Percentiles rank a stretch among this genome's conserved stretches.
Evolutionary conservation across 2,888 invertebrate species (phyloP).

Genomic region (Congeria kusceri): DNA sequence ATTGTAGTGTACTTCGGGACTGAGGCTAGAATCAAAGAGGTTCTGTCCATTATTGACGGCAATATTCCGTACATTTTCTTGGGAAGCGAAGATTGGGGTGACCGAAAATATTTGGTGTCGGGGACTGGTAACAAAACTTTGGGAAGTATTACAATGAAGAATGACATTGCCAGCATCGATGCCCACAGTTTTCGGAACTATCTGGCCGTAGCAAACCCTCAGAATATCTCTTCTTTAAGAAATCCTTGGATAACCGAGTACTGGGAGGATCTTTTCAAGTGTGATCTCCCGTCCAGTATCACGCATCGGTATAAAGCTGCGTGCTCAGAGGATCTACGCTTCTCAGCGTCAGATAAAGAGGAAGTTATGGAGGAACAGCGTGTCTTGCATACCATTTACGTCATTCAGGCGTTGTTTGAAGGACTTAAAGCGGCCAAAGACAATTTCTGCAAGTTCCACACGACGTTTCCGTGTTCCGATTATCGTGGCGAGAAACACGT

Average conservation of each 20-base stretch:
- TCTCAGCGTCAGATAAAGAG: slow-evolving; percentile 46
- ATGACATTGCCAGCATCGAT: slow-evolving; percentile 49
- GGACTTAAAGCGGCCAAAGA: slow-evolving; percentile 67
- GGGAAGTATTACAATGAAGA: slow-evolving; percentile 74
- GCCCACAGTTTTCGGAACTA: slow-evolving; percentile 47
- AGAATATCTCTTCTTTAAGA: slow-evolving; percentile 23
- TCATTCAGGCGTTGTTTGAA: slow-evolving; percentile 73
- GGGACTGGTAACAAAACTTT: slow-evolving; percentile 60
- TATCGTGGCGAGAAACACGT: slow-evolving; percentile 45
- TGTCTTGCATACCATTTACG: slow-evolving; percentile 74
- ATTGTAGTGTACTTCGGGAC: slow-evolving; percentile 81
- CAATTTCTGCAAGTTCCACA: slow-evolving; percentile 64
- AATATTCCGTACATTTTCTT: slow-evolving; percentile 72
- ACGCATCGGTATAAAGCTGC: slow-evolving; percentile 55
- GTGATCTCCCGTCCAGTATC: slow-evolving; percentile 73
- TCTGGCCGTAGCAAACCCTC: slow-evolving; percentile 49
- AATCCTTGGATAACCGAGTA: slow-evolving; percentile 80
- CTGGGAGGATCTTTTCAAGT: slow-evolving; percentile 76
- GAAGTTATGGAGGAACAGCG: slow-evolving; percentile 69
- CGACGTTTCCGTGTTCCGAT: slow-evolving; percentile 68
- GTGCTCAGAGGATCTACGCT: slow-evolving; percentile 50
- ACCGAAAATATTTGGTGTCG: slow-evolving; percentile 63
- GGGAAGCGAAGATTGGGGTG: slow-evolving; percentile 79
- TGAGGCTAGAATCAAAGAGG: slow-evolving; percentile 64
- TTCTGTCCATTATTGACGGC: slow-evolving; percentile 66